Conservation (phyloP, 2,113 vertebrate genomes). For the Chrysemys picta region DNA sequence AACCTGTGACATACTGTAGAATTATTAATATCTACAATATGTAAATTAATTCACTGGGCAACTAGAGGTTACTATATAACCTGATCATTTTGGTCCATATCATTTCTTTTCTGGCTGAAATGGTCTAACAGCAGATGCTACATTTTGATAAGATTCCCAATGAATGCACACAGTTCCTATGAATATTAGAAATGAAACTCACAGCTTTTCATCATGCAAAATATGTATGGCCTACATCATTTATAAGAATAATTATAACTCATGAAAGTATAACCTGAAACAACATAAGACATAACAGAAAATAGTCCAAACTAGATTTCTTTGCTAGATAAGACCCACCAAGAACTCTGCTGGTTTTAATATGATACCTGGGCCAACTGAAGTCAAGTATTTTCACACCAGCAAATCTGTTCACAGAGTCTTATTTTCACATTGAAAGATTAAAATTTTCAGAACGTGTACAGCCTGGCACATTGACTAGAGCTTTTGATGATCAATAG, state of each 20-base stretch:
- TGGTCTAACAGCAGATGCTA: constrained; percentile 58
- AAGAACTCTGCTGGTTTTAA: background rate
- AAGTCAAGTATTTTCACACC: background rate
- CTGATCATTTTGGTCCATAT: constrained; percentile 55
- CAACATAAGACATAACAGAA: constrained; percentile 41
- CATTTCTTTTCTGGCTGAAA: constrained; percentile 62
- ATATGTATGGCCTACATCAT: constrained; percentile 41
- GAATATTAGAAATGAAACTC: constrained; percentile 41
- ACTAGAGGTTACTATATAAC: constrained; percentile 58
- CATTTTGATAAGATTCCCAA: constrained; percentile 55
- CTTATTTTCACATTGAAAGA: constrained; percentile 62
- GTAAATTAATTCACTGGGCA: constrained; percentile 67
- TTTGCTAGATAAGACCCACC: background rate
- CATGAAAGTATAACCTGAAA: constrained; percentile 54
- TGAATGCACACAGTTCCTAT: constrained; percentile 35
- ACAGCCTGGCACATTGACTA: constrained; percentile 60
- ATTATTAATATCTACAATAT: constrained; percentile 66
- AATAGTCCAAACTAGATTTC: background rate
- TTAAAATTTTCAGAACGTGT: constrained; percentile 68
- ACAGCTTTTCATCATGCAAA: constrained; percentile 41
- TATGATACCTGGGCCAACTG: background rate
- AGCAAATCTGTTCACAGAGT: constrained; percentile 35
- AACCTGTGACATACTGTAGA: constrained; percentile 47
- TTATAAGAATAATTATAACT: constrained; percentile 52
- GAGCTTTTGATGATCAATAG: constrained; percentile 47